phyloP scores from a whole-genome alignment of 2,888 invertebrate genomes.

The Nebria brevicollis region DNA sequence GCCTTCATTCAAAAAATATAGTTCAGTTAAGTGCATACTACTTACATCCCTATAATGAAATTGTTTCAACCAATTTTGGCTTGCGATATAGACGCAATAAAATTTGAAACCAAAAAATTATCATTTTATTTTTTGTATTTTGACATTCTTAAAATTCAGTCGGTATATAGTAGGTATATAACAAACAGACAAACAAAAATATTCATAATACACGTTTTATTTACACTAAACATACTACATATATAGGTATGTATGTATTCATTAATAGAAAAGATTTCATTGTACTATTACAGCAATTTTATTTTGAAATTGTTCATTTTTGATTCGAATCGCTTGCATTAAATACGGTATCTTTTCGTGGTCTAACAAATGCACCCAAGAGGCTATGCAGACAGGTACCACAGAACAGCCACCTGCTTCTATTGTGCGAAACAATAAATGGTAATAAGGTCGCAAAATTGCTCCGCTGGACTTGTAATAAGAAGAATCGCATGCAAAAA shows the following conservation, averaged over 20 bases:
- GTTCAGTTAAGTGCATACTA: too few relatives aligned
- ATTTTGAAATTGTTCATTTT: conserved; percentile 60
- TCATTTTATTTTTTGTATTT: too few relatives aligned
- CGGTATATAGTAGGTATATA: too few relatives aligned
- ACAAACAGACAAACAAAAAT: too few relatives aligned
- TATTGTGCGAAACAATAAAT: conserved; percentile 66
- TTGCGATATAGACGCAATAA: too few relatives aligned
- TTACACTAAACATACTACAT: background rate
- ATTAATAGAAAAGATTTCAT: background rate
- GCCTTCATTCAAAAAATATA: background rate
- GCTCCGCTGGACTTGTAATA: conserved; percentile 24
- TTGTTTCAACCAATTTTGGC: background rate
- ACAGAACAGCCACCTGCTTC: conserved; percentile 68
- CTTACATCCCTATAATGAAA: background rate
- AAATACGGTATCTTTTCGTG: conserved; percentile 73
- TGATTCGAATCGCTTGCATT: conserved; percentile 69
- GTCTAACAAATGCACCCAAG: conserved; percentile 67
- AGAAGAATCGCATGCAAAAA: conserved; percentile 32
- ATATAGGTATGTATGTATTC: too few relatives aligned
- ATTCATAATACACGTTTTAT: background rate
- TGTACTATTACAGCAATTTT: conserved; percentile 32
- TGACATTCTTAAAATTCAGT: too few relatives aligned
- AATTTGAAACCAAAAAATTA: too few relatives aligned
- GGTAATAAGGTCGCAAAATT: conserved; percentile 24
- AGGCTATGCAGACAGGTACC: conserved; percentile 66